These are phyloP conservation scores for Discoglossus pictus DNA, from an alignment of 2,797 vertebrate genomes.

Conservation along the genomic window DNA sequence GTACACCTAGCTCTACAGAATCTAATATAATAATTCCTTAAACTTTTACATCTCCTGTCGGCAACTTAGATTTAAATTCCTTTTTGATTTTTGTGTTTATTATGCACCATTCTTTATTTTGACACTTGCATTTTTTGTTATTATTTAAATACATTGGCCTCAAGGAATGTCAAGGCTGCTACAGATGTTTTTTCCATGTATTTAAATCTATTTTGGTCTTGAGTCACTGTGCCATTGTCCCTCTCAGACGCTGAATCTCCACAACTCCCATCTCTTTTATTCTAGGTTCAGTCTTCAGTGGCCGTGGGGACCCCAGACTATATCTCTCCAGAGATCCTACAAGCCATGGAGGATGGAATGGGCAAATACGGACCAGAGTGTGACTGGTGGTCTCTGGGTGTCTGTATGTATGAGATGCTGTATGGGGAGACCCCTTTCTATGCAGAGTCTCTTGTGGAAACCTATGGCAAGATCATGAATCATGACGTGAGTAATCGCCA, in stretches of 20 bases:
- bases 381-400: slow-evolving; percentile 98
- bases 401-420: slow-evolving; percentile 97
- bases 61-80: no score
- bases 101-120: no score
- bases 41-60: no score
- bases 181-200: no score
- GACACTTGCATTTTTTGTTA: no score
- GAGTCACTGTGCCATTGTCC: slow-evolving; percentile 19
- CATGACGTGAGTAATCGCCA: slow-evolving; percentile 78
- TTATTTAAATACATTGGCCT: no score
- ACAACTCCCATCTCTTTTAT: slow-evolving; percentile 46
- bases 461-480: slow-evolving; percentile 99
- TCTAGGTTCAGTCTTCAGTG: slow-evolving; percentile 93
- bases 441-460: slow-evolving; percentile 93
- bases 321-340: slow-evolving; percentile 96
- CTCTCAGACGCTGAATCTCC: no score
- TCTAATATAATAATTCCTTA: no score
- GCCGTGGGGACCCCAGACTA: slow-evolving; percentile 97
- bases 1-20: no score
- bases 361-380: slow-evolving; percentile 95
- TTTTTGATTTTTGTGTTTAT: no score
- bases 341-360: slow-evolving; percentile 98
- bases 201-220: slow-evolving; percentile 13
- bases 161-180: no score
- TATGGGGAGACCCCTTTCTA: slow-evolving; percentile 97